These are phyloP conservation scores for Eurystomus glaucurus DNA, from an alignment of 2,797 vertebrate species.

Conservation along the genomic window DNA sequence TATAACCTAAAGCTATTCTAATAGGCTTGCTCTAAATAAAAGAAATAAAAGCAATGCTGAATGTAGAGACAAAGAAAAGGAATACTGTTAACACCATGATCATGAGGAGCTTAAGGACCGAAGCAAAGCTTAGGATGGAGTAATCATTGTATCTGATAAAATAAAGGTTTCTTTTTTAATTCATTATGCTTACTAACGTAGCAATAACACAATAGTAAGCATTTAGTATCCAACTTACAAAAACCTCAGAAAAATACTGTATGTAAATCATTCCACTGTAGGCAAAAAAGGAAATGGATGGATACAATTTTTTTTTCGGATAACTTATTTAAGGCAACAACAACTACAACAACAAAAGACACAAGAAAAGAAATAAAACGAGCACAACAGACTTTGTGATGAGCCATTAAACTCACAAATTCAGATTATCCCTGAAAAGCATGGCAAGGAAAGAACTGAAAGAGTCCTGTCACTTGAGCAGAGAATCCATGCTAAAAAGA, in stretches of 20 bases:
- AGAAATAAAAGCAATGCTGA: background rate
- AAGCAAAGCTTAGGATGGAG: background rate
- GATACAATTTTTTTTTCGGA: background rate
- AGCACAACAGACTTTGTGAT: background rate
- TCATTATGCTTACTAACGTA: background rate
- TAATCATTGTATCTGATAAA: background rate
- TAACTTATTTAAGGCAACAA: background rate
- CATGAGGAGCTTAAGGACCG: background rate
- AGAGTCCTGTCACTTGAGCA: background rate
- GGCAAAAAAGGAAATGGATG: background rate
- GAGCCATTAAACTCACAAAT: background rate
- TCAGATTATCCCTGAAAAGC: background rate
- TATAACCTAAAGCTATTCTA: background rate
- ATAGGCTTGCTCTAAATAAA: background rate
- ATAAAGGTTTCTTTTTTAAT: background rate
- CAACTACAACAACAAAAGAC: background rate
- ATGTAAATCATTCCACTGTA: background rate
- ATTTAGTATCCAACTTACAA: background rate
- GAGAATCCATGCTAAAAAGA: background rate
- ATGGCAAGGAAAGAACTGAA: background rate
- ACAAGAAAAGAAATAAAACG: background rate
- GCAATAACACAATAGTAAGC: background rate
- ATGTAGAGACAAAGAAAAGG: background rate
- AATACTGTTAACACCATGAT: background rate
- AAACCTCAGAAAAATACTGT: background rate